A percentile compares a stretch with the other conserved stretches of the same genome.
Evolutionary conservation across 2,797 vertebrate genomes (phyloP).

Genomic region (Acropternis orthonyx): DNA sequence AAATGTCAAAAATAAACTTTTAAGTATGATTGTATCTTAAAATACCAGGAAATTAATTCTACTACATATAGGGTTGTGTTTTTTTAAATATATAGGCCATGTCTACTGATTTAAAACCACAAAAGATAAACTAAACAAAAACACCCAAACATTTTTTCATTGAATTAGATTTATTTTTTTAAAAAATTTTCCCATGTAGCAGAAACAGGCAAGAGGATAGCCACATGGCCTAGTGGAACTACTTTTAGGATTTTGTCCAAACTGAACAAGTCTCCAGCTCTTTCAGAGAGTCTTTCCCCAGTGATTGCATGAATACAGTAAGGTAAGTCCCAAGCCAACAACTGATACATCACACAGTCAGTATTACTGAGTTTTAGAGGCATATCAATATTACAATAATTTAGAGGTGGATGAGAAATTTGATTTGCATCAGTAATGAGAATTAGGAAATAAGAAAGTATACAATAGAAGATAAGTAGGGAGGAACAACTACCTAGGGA

Average conservation of each 20-base stretch:
- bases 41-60: background rate
- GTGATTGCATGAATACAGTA: background rate
- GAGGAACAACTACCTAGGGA: background rate
- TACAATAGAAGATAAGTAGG: background rate
- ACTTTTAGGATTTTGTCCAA: background rate
- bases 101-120: background rate
- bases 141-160: background rate
- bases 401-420: background rate
- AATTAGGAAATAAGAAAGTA: background rate
- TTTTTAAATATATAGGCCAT: background rate
- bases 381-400: background rate
- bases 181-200: background rate
- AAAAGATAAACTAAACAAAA: background rate
- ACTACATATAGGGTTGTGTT: background rate
- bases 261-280: rapidly evolving
- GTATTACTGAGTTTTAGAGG: background rate
- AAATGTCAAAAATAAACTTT: background rate
- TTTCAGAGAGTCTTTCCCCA: background rate
- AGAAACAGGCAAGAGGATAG: background rate
- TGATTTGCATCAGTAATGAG: background rate
- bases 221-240: background rate
- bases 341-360: background rate
- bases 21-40: background rate
- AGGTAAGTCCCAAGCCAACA: background rate
- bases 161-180: background rate